Evolutionary conservation across 2,797 vertebrate genomes (phyloP).

Genomic region (Arrhamphus sclerolepis): DNA sequence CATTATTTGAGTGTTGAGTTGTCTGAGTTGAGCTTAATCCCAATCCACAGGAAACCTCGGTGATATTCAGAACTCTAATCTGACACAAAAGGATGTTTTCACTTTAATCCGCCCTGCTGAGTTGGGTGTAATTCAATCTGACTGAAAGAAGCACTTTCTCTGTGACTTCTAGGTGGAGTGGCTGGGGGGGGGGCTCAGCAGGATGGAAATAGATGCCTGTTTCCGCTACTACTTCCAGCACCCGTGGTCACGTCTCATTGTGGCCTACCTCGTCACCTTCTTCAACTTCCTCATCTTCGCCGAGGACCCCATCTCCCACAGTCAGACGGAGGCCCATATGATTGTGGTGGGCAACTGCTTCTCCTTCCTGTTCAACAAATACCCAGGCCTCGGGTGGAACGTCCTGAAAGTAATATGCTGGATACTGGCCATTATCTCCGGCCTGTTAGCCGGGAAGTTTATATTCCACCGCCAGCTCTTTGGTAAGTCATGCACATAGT

Average conservation of each 20-base stretch:
- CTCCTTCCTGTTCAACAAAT: conserved; percentile 97
- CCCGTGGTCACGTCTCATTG: conserved; percentile 93
- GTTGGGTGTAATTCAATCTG: conserved; percentile 49
- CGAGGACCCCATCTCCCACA: conserved; percentile 96
- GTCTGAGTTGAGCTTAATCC: conserved; percentile 51
- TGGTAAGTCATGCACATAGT: conserved; percentile 85
- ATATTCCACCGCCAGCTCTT: conserved; percentile 95
- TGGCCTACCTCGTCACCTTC: conserved; percentile 98
- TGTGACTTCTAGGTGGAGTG: conserved; percentile 75
- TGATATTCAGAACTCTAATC: conserved; percentile 58
- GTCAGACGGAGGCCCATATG: conserved; percentile 94
- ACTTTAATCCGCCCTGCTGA: conserved; percentile 55
- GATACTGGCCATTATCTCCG: conserved; percentile 90
- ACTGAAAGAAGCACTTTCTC: conserved; percentile 46
- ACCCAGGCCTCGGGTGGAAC: conserved; percentile 91
- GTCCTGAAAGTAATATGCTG: conserved; percentile 92
- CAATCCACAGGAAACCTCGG: conserved; percentile 40
- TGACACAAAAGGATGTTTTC: conserved; percentile 46
- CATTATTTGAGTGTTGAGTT: conserved; percentile 6
- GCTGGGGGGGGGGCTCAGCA: conserved; percentile 73
- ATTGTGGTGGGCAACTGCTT: conserved; percentile 98
- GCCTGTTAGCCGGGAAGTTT: conserved; percentile 94
- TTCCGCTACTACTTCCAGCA: conserved; percentile 99
- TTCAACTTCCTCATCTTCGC: conserved; percentile 98
- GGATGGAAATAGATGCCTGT: conserved; percentile 91